Evolutionary conservation across 2,113 vertebrate genomes (phyloP), one percentile per base, ranked within the genome.

Genomic region (Zosterops lateralis): DNA sequence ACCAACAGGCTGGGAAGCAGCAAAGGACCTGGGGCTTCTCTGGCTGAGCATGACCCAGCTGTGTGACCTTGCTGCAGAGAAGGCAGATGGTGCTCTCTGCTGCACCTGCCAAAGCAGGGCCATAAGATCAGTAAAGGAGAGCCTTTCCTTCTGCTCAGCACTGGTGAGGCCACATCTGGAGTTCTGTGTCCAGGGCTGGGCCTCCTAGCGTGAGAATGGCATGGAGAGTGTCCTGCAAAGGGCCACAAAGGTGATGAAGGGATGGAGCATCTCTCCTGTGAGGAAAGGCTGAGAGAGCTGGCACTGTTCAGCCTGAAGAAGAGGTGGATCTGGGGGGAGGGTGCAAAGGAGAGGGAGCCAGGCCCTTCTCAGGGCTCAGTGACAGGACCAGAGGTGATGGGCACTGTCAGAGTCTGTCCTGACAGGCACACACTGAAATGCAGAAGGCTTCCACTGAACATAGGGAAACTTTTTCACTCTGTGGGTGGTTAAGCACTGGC

Each of bases 11-110:
- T 79, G 32, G 14, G 71, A 65, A 57, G 29, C 47, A 66, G 32
- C 62, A 61, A 61, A 48, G 36, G 7, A 22, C 7, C 5, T 10
- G 18, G 5, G 8, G 13, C 3, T n/a, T 29, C 26, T 24, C 3
- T 47, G 17, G 13, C 4, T 34, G 14, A 61, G 24, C 10, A 36
- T 0, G 3, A 31, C 11, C 5, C 4, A 2, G 29, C 3, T 0
- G 4, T 4, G 9, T 12, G 29, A 9, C 42, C 61, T 66, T 47
- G 18, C 19, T 70, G 34, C 47, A 61, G 22, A 42, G 29, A 17
- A 10, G 14, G 8, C 16, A 45, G 47, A 56, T 2, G 6, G 25
- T 13, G 20, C 4, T 25, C 22, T 68, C 32, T 34, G 21, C 44
- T 67, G 61, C 26, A 36, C 12, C 16, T 71, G 67, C 15, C 47